Percentiles rank a stretch among this genome's conserved stretches.
Conservation (phyloP, 2,888 invertebrate genomes). For the Timema cristinae region DNA sequence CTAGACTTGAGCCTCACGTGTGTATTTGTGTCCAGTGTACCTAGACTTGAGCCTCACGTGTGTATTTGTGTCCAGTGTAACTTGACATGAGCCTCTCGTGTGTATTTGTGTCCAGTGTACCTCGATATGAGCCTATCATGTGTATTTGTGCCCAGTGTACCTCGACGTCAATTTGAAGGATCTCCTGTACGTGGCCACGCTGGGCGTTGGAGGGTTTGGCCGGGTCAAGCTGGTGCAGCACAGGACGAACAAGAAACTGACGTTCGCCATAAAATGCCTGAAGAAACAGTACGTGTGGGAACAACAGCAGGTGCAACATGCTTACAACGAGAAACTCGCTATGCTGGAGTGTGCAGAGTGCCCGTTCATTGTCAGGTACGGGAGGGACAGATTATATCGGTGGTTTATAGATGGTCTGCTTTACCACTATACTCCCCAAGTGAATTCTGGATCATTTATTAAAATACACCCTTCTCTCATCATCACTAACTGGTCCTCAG, state of each 20-base stretch:
- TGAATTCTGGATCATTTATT: no score
- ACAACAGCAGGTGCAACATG: conserved; percentile 84
- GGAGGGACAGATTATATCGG: conserved; percentile 26
- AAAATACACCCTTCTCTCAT: no score
- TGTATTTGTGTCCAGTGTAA: no score
- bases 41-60: no score
- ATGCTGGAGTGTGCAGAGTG: conserved; percentile 45
- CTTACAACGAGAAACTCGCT: conserved; percentile 77
- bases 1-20: no score
- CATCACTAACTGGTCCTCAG: no score
- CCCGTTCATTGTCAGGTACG: conserved; percentile 20
- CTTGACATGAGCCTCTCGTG: no score
- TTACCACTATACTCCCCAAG: no score
- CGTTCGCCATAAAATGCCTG: conserved; percentile 81
- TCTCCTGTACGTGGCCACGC: conserved; percentile 51
- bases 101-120: no score
- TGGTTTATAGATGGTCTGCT: no score
- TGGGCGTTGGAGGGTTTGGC: conserved; percentile 57
- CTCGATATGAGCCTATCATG: no score
- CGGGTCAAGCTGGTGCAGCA: conserved; percentile 48
- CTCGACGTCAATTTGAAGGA: conserved; percentile 58
- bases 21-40: no score
- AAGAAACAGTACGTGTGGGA: conserved; percentile 86
- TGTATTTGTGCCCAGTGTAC: background rate
- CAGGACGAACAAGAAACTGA: conserved; percentile 41